These are phyloP conservation scores for Lingula anatina DNA, from an alignment of 2,888 invertebrate species.

Conservation along the genomic window DNA sequence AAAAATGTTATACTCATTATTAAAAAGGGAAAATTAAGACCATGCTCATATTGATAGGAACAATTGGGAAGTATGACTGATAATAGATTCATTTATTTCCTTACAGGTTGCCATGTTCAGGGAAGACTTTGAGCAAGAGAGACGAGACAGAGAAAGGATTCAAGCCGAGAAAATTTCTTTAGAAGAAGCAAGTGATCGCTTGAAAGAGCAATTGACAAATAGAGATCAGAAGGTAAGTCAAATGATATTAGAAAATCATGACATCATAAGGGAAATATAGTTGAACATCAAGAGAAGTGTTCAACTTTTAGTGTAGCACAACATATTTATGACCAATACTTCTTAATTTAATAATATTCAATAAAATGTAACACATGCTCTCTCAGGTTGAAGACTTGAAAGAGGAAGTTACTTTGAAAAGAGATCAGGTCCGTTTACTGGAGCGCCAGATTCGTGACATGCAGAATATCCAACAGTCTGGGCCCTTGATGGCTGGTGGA, in stretches of 20 bases:
- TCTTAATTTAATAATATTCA: too few relatives aligned
- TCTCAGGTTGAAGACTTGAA: too few relatives aligned
- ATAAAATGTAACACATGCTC: too few relatives aligned
- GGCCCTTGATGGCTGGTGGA: too few relatives aligned
- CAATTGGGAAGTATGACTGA: too few relatives aligned
- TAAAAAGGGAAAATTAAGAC: not conserved
- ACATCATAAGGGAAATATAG: not conserved
- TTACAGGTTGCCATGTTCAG: slow-evolving; percentile 21
- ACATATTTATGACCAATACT: not conserved
- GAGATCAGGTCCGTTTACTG: not conserved
- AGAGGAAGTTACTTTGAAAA: too few relatives aligned
- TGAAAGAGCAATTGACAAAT: not conserved
- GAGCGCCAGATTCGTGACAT: not conserved
- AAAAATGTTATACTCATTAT: not conserved
- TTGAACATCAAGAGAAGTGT: not conserved
- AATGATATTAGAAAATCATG: not conserved
- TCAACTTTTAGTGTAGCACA: too few relatives aligned
- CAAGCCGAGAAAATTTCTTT: slow-evolving; percentile 21
- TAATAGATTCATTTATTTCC: not conserved
- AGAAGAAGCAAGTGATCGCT: slow-evolving; percentile 9
- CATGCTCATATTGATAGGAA: too few relatives aligned
- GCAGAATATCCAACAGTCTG: not conserved
- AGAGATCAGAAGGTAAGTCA: slow-evolving; percentile 4
- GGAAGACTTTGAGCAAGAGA: slow-evolving; percentile 29
- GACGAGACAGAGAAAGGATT: slow-evolving; percentile 22